Evolutionary conservation across 2,113 vertebrate genomes (phyloP).

Genomic region (Lepisosteus osseus): DNA sequence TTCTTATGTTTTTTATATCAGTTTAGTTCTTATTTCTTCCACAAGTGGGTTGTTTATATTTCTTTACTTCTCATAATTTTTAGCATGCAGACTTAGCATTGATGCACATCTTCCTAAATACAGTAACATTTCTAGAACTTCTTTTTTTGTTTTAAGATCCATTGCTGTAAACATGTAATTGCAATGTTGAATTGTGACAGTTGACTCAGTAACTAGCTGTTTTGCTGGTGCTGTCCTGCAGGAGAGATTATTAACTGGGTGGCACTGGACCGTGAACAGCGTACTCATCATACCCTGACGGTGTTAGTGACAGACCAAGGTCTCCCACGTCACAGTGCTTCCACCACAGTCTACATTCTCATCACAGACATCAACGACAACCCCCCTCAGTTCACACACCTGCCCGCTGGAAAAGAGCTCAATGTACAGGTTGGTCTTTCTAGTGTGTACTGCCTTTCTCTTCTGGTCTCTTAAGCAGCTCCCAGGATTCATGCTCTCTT

Average conservation of each 20-base stretch:
- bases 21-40: no score
- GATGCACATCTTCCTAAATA: no score
- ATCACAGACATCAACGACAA: constrained; percentile 84
- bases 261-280: constrained; percentile 77
- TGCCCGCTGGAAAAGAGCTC: constrained; percentile 57
- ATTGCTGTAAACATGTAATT: no score
- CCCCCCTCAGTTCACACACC: constrained; percentile 72
- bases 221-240: constrained; percentile 33
- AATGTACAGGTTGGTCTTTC: constrained; percentile 65
- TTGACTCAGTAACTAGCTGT: no score
- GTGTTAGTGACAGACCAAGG: constrained; percentile 82
- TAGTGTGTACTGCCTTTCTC: background rate
- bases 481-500: background rate
- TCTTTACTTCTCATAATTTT: no score
- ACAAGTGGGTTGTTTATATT: no score
- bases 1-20: no score
- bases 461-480: background rate
- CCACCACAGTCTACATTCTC: constrained; percentile 57
- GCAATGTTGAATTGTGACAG: no score
- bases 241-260: constrained; percentile 85
- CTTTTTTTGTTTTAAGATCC: no score
- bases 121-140: no score
- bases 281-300: constrained; percentile 68
- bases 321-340: constrained; percentile 70
- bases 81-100: no score